Conservation (phyloP, 2,113 vertebrate species). For the Malaclemys terrapin region DNA sequence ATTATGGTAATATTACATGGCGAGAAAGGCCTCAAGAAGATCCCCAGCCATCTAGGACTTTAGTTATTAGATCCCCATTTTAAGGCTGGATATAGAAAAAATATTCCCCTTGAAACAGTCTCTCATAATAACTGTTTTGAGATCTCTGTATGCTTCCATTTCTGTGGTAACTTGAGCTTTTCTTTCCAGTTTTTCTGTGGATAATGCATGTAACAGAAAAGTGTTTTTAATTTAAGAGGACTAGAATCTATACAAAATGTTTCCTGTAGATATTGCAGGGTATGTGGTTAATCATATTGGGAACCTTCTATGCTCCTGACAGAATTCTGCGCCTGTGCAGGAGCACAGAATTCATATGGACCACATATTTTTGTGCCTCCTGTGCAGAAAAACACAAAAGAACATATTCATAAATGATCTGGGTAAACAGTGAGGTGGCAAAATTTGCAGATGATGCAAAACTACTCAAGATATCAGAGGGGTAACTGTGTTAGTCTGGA, state of each 20-base stretch:
- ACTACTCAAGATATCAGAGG: too few species aligned
- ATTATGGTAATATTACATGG: not conserved
- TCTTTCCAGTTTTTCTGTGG: not conserved
- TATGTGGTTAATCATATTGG: not conserved
- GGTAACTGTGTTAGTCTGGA: too few species aligned
- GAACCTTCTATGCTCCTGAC: too few species aligned
- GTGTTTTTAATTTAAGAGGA: not conserved
- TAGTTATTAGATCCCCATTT: not conserved
- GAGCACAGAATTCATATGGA: too few species aligned
- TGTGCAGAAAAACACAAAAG: too few species aligned
- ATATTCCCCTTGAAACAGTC: not conserved
- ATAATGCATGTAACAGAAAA: not conserved
- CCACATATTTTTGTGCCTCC: too few species aligned
- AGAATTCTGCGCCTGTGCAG: too few species aligned
- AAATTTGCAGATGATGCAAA: too few species aligned
- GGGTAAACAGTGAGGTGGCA: too few species aligned
- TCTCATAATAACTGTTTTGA: not conserved
- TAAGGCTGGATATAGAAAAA: not conserved
- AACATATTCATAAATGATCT: too few species aligned
- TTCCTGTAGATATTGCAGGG: not conserved
- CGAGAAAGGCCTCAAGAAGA: not conserved
- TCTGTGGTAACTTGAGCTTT: not conserved
- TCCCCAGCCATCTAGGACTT: not conserved
- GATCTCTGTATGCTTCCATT: not conserved
- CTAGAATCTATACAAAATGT: not conserved